These are phyloP conservation scores for Bucorvus abyssinicus DNA, from an alignment of 2,797 vertebrate species.

Conservation along the genomic window DNA sequence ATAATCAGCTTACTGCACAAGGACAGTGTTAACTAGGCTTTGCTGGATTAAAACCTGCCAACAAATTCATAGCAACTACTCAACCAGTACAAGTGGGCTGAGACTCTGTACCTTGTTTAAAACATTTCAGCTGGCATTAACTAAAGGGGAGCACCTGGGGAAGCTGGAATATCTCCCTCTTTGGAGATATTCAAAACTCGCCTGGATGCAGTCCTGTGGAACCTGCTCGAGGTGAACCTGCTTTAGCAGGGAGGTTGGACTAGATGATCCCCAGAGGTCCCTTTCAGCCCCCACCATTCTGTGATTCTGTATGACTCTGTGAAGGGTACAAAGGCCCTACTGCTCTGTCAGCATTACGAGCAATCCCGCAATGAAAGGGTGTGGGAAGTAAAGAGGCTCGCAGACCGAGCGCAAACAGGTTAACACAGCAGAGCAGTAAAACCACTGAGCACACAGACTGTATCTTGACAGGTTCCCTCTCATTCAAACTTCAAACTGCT, in stretches of 20 bases:
- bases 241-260: background rate
- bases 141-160: conserved; percentile 9
- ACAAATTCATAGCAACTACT: conserved; percentile 62
- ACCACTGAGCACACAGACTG: background rate
- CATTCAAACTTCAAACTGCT: background rate
- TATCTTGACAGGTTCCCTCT: background rate
- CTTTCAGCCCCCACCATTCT: background rate
- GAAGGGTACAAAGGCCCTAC: conserved; percentile 14
- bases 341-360: background rate
- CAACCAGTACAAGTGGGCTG: conserved; percentile 14
- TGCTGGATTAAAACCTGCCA: conserved; percentile 62
- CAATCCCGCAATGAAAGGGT: background rate
- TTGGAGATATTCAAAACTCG: background rate
- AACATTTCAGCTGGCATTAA: conserved; percentile 35
- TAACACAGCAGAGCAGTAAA: conserved; percentile 1
- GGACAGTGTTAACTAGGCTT: conserved; percentile 69
- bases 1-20: conserved; percentile 71
- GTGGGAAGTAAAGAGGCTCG: background rate
- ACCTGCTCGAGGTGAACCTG: background rate
- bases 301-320: background rate
- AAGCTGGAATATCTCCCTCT: background rate
- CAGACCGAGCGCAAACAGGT: background rate
- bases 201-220: background rate
- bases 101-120: conserved; percentile 30
- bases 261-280: background rate